phyloP scores from a whole-genome alignment of 2,797 vertebrate genomes.

The Lacerta bilineata region DNA sequence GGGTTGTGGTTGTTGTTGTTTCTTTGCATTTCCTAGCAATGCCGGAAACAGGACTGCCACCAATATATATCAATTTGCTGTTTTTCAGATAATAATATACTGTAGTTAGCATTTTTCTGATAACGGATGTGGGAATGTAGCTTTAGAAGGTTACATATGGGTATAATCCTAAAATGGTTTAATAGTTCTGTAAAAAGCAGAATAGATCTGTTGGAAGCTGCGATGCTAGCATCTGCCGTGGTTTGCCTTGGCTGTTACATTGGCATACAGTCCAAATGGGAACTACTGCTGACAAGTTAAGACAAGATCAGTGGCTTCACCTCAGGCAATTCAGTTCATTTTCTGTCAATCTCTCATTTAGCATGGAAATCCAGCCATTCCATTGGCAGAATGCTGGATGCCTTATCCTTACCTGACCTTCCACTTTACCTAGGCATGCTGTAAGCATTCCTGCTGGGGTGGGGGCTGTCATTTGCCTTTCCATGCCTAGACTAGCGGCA shows the following conservation, averaged over 20 bases:
- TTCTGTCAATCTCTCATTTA: neutral
- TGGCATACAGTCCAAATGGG: constrained; percentile 3
- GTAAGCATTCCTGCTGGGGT: constrained; percentile 48
- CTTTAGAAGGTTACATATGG: too few relatives aligned
- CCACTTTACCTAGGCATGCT: neutral
- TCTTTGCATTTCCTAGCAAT: too few relatives aligned
- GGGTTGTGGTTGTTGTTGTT: too few relatives aligned
- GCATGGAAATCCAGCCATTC: constrained; percentile 8
- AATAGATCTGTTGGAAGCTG: neutral
- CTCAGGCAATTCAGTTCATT: neutral
- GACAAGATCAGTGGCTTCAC: neutral
- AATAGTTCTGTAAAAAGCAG: fast-evolving
- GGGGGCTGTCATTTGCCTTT: constrained; percentile 42
- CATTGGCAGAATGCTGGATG: constrained; percentile 44
- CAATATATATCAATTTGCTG: too few relatives aligned
- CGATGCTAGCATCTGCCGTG: neutral
- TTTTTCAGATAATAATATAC: too few relatives aligned
- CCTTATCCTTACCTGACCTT: constrained; percentile 59
- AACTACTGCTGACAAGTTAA: constrained; percentile 36
- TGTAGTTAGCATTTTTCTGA: too few relatives aligned
- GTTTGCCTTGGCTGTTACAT: neutral
- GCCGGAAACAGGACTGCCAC: too few relatives aligned
- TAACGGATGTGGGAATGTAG: too few relatives aligned
- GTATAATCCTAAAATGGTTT: too few relatives aligned
- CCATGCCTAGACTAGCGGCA: constrained; percentile 38